phyloP scores from a whole-genome alignment of 2,113 vertebrate species.

The Lophotis ruficrista region DNA sequence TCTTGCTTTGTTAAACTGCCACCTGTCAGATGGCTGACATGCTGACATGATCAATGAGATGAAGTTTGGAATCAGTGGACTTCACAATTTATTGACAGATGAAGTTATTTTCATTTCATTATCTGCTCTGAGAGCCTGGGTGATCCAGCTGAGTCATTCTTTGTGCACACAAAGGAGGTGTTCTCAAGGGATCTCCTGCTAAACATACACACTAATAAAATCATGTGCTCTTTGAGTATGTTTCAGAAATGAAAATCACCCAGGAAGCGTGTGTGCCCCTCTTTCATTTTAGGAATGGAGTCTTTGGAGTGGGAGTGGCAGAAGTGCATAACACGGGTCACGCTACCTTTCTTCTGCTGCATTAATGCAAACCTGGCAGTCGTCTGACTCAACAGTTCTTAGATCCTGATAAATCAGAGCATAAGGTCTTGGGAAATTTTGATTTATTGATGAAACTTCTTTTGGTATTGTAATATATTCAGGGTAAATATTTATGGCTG shows the following conservation, averaged over 20 bases:
- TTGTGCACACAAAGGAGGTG: background rate
- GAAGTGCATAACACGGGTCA: rapidly evolving
- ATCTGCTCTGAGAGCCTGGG: background rate
- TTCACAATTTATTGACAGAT: conserved; percentile 14
- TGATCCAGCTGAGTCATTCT: background rate
- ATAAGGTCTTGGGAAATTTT: background rate
- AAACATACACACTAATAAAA: background rate
- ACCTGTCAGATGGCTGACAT: conserved; percentile 59
- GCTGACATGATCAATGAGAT: conserved; percentile 15
- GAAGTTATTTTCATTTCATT: conserved; percentile 52
- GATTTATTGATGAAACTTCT: background rate
- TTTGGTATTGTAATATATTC: background rate
- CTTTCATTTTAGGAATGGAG: background rate
- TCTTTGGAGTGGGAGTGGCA: background rate
- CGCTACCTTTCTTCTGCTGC: background rate
- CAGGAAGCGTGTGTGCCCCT: background rate
- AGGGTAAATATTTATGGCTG: background rate
- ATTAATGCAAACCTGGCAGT: background rate
- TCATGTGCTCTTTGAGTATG: background rate
- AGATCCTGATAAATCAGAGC: background rate
- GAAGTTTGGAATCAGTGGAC: conserved; percentile 34
- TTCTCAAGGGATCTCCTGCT: background rate
- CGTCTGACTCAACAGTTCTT: background rate
- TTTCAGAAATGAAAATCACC: background rate
- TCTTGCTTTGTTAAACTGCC: conserved; percentile 44